Base-by-base conservation (phyloP, 2,797 vertebrate species). In the Sebastes reedi region DNA sequence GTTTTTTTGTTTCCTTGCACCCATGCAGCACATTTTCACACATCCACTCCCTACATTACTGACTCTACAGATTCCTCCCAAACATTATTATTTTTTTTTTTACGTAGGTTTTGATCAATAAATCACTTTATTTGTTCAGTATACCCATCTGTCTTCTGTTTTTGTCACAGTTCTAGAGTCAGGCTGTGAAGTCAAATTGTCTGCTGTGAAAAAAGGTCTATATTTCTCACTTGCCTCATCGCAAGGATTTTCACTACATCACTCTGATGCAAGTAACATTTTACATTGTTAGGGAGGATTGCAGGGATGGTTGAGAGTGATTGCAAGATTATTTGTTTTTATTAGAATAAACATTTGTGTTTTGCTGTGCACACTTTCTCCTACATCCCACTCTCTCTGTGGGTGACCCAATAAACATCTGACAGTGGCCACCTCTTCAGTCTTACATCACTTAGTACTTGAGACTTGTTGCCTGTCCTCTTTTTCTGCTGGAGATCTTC, bases 401-500 rank as follows among this genome's bases (percentile, higher is more conserved):
- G 14, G 30, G 65, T 34, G 58, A 64, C 12, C 16, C 36, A 60
- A 22, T 18, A 27, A 24, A 46, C 20, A 80, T 46, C 56, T 25
- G 58, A 36, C 8, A 52, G 25, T 55, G 9, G 54, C 62, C n/a
- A 62, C 8, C 13, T 64, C 8, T 68, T 75, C 24, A 60, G 36
- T 58, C 27, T 60, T 25, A 2, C 14, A 29, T 68, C 32, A 22
- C 12, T 30, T 25, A 50, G 6, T 52, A 46, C 65, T 72, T 82
- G 13, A 75, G 8, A 71, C 9, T 22, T 82, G 5, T 62, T 81
- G 83, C 80, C 70, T 85, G 56, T 79, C 39, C 66, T 79, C 42
- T 84, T 88, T 14, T 67, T 86, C 77, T 85, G 77, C 75, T 82
- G 52, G 59, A 86, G 59, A 76, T 67, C 18, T 64, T 18, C 9